Evolutionary conservation across 1,140 invertebrate species (phyloP).

Genomic region (Ceratoteleas bidentatus): DNA sequence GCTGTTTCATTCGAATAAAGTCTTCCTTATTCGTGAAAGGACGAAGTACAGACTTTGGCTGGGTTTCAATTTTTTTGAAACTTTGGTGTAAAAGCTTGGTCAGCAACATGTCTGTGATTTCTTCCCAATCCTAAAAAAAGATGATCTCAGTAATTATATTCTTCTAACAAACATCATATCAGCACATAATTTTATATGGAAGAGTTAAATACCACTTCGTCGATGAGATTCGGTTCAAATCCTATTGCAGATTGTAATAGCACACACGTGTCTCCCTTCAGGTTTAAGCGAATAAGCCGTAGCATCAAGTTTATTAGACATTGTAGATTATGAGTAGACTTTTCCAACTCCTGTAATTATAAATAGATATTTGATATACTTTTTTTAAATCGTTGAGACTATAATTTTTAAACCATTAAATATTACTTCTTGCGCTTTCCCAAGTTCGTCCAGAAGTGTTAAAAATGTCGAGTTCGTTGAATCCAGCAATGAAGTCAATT

Average conservation of each 20-base stretch:
- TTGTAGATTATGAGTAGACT: slow-evolving; percentile 31
- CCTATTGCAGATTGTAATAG: slow-evolving; percentile 26
- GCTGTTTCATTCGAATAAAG: slow-evolving; percentile 37
- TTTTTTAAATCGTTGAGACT: slow-evolving; percentile 2
- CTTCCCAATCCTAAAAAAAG: too few relatives aligned
- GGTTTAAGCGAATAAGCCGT: slow-evolving; percentile 8
- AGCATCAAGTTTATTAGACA: slow-evolving; percentile 37
- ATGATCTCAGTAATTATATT: too few relatives aligned
- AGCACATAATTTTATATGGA: too few relatives aligned
- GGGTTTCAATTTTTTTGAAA: slow-evolving; percentile 34
- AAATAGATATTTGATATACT: background rate
- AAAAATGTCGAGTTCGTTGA: slow-evolving; percentile 40
- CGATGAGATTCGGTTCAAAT: slow-evolving; percentile 27
- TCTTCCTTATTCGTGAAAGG: slow-evolving; percentile 32
- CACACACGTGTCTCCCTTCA: slow-evolving; percentile 29
- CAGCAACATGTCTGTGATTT: slow-evolving; percentile 11
- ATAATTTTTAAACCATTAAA: slow-evolving; percentile 2
- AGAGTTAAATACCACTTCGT: slow-evolving; percentile 47
- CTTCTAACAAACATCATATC: too few relatives aligned
- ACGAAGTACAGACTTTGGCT: slow-evolving; percentile 12
- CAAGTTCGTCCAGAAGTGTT: slow-evolving; percentile 28
- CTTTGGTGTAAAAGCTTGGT: slow-evolving; percentile 41
- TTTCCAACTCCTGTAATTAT: slow-evolving; percentile 32
- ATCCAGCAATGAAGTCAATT: slow-evolving; percentile 39
- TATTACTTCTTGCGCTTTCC: slow-evolving; percentile 36